These are phyloP conservation scores for Sebastolobus altivelis DNA, from an alignment of 2,797 vertebrate genomes.

Conservation along the genomic window DNA sequence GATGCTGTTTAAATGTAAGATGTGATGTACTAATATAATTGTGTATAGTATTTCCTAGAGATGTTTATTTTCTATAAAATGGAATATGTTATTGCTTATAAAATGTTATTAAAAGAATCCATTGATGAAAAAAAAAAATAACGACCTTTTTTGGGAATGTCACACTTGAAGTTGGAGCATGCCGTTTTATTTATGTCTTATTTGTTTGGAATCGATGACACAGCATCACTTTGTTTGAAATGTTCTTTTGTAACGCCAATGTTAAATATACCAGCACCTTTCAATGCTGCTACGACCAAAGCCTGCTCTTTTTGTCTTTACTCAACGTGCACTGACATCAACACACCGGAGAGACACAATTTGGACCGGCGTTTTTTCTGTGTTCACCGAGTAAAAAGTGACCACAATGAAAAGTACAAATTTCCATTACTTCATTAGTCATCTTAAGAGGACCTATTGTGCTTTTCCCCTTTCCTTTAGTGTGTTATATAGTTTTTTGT, in stretches of 20 bases:
- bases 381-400: background rate
- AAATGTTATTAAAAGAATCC: constrained; percentile 90
- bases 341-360: constrained; percentile 14
- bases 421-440: no score
- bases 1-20: constrained; percentile 92
- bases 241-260: constrained; percentile 86
- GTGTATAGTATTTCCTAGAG: constrained; percentile 94
- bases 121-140: constrained; percentile 75
- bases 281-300: constrained; percentile 81
- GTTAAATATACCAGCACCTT: constrained; percentile 88
- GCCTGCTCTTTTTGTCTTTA: constrained; percentile 78
- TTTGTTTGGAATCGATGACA: constrained; percentile 81
- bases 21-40: constrained; percentile 93
- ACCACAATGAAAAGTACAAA: no score
- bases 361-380: background rate
- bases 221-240: constrained; percentile 85
- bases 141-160: constrained; percentile 83
- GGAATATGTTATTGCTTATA: constrained; percentile 92
- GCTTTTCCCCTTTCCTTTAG: no score
- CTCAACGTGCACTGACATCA: constrained; percentile 50
- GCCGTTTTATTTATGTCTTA: constrained; percentile 78
- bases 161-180: constrained; percentile 80
- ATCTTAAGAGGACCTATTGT: no score
- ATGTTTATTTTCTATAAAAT: constrained; percentile 94
- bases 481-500: no score